Evolutionary conservation across 2,888 invertebrate species (phyloP), one percentile per base, ranked within the genome.

Genomic region (Sarcophaga carnaria): DNA sequence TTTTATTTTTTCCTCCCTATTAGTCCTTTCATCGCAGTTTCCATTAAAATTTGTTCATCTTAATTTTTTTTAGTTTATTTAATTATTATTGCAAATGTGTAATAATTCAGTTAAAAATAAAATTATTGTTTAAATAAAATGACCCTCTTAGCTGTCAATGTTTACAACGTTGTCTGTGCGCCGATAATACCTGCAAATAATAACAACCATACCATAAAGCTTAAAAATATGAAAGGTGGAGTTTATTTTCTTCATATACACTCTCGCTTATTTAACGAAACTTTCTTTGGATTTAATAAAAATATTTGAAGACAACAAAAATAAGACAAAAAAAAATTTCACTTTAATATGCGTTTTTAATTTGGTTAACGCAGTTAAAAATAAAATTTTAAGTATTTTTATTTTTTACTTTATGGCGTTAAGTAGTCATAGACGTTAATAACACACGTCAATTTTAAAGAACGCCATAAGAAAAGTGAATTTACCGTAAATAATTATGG

Each of bases 271-370:
- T 54, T 78, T 72, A 22, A 70, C 54, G 14, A 63, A 81, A 81
- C 81, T 85, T 85, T 85, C 74, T 81, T 81, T 69, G 20, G 27
- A 70, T 54, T n/a, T 60, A 76, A 72, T 67, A 54, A 12, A 59
- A 77, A 45, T 47, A 20, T 70, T 54, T 22, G 14, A 67, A 75
- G 75, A 71, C 45, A 60, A 75, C 75, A 66, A 64, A n/a, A 67
- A 66, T 47, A 70, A 12, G 70, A 66, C 81, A 54, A 83, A 82
- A 70, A 12, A 85, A 14, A 83, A 82, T 86, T 86, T 86, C 86
- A 72, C 82, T 86, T 80, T 80, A 82, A 72, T 82, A 47, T 72
- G 70, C 59, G 60, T 80, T 82, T 70, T 80, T 69, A n/a, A 14
- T 82, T 69, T 74, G 72, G 59, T 59, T 59, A 69, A 37, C 8